Base-by-base conservation (phyloP, 2,888 invertebrate species). In the Andrena fulva region DNA sequence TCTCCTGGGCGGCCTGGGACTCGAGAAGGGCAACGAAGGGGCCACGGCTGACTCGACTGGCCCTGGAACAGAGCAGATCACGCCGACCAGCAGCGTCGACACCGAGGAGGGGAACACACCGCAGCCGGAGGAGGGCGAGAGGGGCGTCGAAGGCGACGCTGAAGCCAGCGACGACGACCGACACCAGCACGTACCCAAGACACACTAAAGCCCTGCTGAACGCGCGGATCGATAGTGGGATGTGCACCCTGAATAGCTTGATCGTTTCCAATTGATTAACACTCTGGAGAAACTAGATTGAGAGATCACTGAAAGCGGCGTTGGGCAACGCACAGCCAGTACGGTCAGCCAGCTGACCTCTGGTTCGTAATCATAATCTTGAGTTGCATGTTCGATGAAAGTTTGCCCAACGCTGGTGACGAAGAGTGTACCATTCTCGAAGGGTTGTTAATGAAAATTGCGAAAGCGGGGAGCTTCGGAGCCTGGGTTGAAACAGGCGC, bases 71-170 rank as follows among this genome's bases (percentile, higher is more conserved):
- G 95, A 95, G 76, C 95, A 95, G 52, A 94, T 95, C 35, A 95
- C 95, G 1, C 95, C 95, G 5, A 95, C 95, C 1, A 95, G 95
- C 89, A 95, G 95, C 89, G 95, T 95, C 82, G 95, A 95, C 91
- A 95, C 95, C 0, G 95, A 95, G 86, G 95, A 95, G 84, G 95
- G 95, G 74, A 94, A 94, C 82, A 90, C 90, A 31, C 94, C 95
- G 0, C 93, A 92, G 52, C 92, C 94, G 59, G 95, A 95, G 86
- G 95, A 95, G 64, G 95, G 95, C 27, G 95, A 95, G 85, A 94
- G 94, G 77, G 95, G 95, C 81, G 95, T 95, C 42, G 95, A 95
- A 89, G 95, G 95, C 56, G 95, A 95, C 90, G 95, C 95, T 84
- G 95, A 95, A 91, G 95, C 95, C 86, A 95, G 95, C 92, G 95